Evolutionary conservation across 1,140 invertebrate species (phyloP), one percentile per base, ranked within the genome.

Genomic region (Drosophila nigromelanica): DNA sequence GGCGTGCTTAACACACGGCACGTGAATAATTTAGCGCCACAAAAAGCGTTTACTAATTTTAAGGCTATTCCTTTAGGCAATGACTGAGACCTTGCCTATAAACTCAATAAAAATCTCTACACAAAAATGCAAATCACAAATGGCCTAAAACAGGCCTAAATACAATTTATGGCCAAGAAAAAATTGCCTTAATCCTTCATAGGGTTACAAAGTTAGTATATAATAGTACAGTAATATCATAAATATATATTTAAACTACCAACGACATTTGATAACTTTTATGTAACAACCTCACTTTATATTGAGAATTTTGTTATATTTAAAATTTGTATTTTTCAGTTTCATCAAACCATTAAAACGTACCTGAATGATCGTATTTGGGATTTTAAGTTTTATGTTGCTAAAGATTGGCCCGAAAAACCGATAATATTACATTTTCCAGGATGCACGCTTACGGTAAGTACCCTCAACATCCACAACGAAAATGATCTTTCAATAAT

Each of bases 341-440:
- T 97, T 94, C 96, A 97, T 94, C 96, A 97, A 93, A 97, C 96
- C 81, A 93, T 97, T 92, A 94, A 96, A 93, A 97, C 96, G 93
- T 97, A 95, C 93, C 94, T 96, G 92, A 95, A 95, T 92, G 96
- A 97, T 92, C 94, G 94, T 90, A 95, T 97, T 92, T 97, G 96
- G 96, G 95, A 97, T 89, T 97, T 97, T 93, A 93, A 96, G 93
- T 97, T 97, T 94, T 97, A 97, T 94, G 95, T 97, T 89, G 94
- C 95, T 87, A 96, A 96, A 92, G 95, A 94, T 92, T 97, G 96
- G 96, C 96, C 96, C 27, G 95, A 96, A 75, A 94, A 96, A 79
- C 95, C 95, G 67, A 95, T 97, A 87, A 95, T 96, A 90, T 93
- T 97, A 77, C 96, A 97, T 92, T 97, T 97, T 92, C 96, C 96